Base-by-base conservation (phyloP, 1,140 invertebrate genomes). In the Aphelinus certus region DNA sequence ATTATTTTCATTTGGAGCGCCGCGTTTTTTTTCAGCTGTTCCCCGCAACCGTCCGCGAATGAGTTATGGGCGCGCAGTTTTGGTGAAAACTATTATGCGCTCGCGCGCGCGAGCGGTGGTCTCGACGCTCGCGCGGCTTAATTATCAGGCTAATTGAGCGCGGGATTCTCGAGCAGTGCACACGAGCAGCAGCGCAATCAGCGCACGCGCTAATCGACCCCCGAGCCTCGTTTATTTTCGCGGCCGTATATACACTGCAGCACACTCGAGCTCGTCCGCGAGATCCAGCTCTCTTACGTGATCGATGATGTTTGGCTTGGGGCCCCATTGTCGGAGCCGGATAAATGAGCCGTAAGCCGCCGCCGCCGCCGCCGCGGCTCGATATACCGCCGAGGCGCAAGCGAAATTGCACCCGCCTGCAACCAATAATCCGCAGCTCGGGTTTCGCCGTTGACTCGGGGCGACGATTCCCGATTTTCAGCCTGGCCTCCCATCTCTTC, bases 1-100 rank as follows among this genome's bases (percentile, higher is more conserved):
- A 71, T 76, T 76, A 76, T 76, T 71, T 76, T 76, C 68, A 71
- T 76, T 58, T 53, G 68, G 68, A 71, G 68, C 58, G 55, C 47
- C 57, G 48, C 57, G 46, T 56, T 60, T 56, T 69, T 48, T 43
- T 61, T 63, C n/a, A 61, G 42, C 9, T 49, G 46, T 43, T 43
- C 9, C 60, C 7, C 58, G 46, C 56, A 58, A 42, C 26, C 65
- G 43, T 3, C 49, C 58, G 61, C 43, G 7, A 55, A 58, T 56
- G 71, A 58, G 72, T 61, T 55, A 68, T 42, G 58, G 47, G 57
- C 57, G 51, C 51, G 49, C 42, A 26, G 64, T 73, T 73, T 73
- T 73, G 64, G 64, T 53, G 64, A 73, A 73, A 73, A 73, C 72
- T 73, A 73, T 65, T 65, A 51, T 58, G 46, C 55, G 51, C 57